phyloP scores from a whole-genome alignment of 2,113 vertebrate species.

The Grallaria varia region DNA sequence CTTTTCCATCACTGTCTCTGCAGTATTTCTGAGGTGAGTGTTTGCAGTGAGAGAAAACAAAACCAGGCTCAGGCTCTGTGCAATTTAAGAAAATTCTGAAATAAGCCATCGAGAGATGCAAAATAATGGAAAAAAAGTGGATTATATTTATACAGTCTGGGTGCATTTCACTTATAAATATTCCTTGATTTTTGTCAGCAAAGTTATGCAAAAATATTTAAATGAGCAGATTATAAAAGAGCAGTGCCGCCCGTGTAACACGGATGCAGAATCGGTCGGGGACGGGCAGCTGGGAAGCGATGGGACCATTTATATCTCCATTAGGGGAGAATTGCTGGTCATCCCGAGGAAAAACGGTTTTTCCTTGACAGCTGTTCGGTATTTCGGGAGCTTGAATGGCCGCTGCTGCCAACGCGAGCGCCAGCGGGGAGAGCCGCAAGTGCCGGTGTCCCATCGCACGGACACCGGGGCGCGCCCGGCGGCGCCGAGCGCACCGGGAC shows the following conservation, averaged over 20 bases:
- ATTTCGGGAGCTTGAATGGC: background rate
- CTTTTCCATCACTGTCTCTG: background rate
- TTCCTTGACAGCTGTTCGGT: background rate
- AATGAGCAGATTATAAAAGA: background rate
- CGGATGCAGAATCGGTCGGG: accelerated
- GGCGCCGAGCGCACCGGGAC: background rate
- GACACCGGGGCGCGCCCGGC: no score
- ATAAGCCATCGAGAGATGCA: background rate
- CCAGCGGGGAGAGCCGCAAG: background rate
- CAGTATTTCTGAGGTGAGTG: background rate
- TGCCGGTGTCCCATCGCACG: background rate
- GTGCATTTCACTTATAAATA: background rate
- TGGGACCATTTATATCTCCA: background rate
- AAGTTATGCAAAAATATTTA: background rate
- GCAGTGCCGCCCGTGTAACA: background rate
- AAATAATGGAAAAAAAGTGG: background rate
- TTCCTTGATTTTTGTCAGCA: background rate
- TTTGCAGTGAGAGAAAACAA: background rate
- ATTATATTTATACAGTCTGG: background rate
- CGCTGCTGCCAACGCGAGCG: background rate
- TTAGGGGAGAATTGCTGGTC: background rate
- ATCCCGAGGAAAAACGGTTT: background rate
- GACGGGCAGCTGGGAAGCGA: background rate
- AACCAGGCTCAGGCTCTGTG: background rate
- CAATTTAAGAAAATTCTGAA: background rate